Evolutionary conservation across 1,140 invertebrate species (phyloP).

Genomic region (Mya arenaria): DNA sequence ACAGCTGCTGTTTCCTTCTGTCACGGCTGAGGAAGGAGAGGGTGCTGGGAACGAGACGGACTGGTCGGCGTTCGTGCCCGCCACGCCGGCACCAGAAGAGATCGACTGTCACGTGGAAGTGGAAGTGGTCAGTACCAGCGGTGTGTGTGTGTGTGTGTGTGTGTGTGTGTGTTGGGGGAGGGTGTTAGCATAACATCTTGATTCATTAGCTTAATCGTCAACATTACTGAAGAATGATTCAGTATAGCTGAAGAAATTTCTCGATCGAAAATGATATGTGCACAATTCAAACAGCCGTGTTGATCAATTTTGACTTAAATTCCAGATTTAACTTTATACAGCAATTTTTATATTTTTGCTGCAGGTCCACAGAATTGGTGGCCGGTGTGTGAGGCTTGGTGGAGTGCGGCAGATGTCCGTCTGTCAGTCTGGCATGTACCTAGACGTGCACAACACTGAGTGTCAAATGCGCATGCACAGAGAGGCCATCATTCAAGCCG

Average conservation of each 20-base stretch:
- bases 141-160: too few species aligned
- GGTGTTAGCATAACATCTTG: neutral
- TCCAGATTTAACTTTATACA: neutral
- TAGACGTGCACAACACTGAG: slow-evolving; percentile 19
- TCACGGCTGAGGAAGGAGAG: too few species aligned
- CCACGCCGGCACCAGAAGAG: neutral
- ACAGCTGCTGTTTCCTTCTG: too few species aligned
- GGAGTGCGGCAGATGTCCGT: slow-evolving; percentile 9
- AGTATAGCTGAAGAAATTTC: neutral
- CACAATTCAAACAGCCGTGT: neutral
- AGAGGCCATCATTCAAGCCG: neutral
- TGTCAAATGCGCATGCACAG: neutral
- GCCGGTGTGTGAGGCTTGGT: slow-evolving; percentile 32
- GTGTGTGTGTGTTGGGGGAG: neutral
- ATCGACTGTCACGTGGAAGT: slow-evolving; percentile 32
- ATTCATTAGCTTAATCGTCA: neutral
- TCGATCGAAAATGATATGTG: neutral
- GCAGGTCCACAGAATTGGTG: slow-evolving; percentile 14
- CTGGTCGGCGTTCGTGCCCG: neutral
- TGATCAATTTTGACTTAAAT: neutral
- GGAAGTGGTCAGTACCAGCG: slow-evolving; percentile 10
- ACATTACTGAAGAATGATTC: too few species aligned
- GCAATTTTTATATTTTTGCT: neutral
- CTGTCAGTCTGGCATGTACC: slow-evolving; percentile 44
- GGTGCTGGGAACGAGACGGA: neutral